Percentiles rank a stretch among this genome's conserved stretches.
Evolutionary conservation across 2,797 vertebrate species (phyloP).

Genomic region (Brotula barbata): DNA sequence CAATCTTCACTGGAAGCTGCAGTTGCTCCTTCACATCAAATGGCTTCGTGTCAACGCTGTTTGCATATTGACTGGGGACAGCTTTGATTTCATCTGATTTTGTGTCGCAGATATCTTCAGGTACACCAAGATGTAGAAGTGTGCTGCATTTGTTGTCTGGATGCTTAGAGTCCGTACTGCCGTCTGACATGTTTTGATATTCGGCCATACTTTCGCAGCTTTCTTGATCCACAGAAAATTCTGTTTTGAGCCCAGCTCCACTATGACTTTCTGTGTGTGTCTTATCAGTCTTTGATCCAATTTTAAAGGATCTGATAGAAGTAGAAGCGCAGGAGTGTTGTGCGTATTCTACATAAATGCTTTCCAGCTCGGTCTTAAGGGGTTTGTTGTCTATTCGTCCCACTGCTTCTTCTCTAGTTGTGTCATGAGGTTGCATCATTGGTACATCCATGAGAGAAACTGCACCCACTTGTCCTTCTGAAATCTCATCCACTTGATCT

Average conservation of each 20-base stretch:
- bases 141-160: slow-evolving; percentile 42
- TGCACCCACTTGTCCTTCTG: slow-evolving; percentile 50
- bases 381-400: slow-evolving; percentile 25
- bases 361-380: slow-evolving; percentile 34
- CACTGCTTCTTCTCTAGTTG: slow-evolving; percentile 13
- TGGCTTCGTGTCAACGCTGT: slow-evolving; percentile 27
- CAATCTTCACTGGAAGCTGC: slow-evolving; percentile 56
- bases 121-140: slow-evolving; percentile 1
- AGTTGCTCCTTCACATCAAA: slow-evolving; percentile 9
- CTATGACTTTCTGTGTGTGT: neutral
- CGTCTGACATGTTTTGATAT: slow-evolving; percentile 12
- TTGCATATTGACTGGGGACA: neutral
- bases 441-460: slow-evolving; percentile 27
- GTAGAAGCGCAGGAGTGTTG: slow-evolving; percentile 25
- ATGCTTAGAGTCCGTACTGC: slow-evolving; percentile 13
- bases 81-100: neutral
- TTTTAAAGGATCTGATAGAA: slow-evolving; percentile 22
- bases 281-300: slow-evolving; percentile 22
- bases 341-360: slow-evolving; percentile 34
- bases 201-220: slow-evolving; percentile 11
- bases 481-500: slow-evolving; percentile 53
- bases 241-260: slow-evolving; percentile 42
- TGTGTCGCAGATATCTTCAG: neutral
- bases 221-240: slow-evolving; percentile 45
- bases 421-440: slow-evolving; percentile 29